A percentile compares a stretch with the other conserved stretches of the same genome.
phyloP scores from a whole-genome alignment of 2,888 invertebrate genomes.

The Melitaea athalia region DNA sequence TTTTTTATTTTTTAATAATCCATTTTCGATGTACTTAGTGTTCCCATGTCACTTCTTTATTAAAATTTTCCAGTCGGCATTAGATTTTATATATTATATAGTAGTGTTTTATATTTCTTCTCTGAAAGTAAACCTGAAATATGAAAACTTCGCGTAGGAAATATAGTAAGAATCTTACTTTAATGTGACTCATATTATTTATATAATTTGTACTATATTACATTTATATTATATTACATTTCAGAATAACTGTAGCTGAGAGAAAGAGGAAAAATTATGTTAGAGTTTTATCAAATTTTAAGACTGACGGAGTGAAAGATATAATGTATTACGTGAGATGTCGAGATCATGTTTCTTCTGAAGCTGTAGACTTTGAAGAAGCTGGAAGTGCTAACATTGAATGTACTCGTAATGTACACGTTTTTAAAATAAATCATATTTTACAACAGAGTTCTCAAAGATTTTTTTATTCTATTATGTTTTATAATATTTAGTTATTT shows the following conservation, averaged over 20 bases:
- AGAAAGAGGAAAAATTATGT: constrained; percentile 4
- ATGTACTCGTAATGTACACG: constrained; percentile 34
- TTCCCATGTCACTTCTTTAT: too few species aligned
- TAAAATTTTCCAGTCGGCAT: too few species aligned
- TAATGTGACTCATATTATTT: background rate
- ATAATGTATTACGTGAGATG: constrained; percentile 6
- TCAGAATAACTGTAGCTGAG: background rate
- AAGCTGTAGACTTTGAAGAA: background rate
- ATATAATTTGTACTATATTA: background rate
- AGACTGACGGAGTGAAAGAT: background rate
- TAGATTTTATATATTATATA: background rate
- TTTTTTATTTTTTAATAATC: too few species aligned
- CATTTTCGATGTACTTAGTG: too few species aligned
- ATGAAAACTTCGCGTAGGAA: background rate
- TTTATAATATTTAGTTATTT: constrained; percentile 17
- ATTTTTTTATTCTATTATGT: constrained; percentile 46
- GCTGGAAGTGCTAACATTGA: background rate
- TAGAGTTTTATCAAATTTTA: constrained; percentile 5
- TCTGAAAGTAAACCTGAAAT: background rate
- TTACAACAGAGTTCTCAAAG: constrained; percentile 64
- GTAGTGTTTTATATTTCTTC: background rate
- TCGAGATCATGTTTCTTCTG: background rate
- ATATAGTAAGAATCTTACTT: background rate
- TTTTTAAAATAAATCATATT: constrained; percentile 50
- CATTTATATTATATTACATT: background rate